Base-by-base conservation (phyloP, 2,888 invertebrate genomes). In the Coremacera marginata region DNA sequence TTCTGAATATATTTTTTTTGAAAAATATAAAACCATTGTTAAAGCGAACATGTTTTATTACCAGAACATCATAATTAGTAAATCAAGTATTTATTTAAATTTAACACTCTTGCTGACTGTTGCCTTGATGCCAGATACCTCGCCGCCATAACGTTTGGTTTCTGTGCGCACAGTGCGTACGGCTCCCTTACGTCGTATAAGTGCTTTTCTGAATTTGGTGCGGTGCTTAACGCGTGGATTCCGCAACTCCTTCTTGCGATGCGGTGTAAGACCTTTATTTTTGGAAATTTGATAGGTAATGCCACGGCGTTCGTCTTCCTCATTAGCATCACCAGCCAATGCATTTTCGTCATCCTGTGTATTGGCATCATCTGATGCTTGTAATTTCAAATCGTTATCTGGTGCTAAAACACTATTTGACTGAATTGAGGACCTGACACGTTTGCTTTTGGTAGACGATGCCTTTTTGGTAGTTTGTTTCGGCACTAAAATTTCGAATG, bases 151-250 rank as follows among this genome's bases (percentile, higher is more conserved):
- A 80, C 94, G 93, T 44, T 91, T 91, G 5, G 93, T 86, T 90
- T 99, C 98, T 78, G 92, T 95, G 80, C 96, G 92, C 2, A 95
- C 93, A 85, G 94, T 94, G 78, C 97, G 93, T 0, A 98, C 94
- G 85, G 98, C 97, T 86, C 98, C 98, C 91, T 95, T 97, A 89
- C 98, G 94, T 77, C 97, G 93, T 81, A 98, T 95, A 84, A 95
- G 92, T 0, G 98, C 98, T 89, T 97, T 98, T 79, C 95, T 93
- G 89, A 94, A 99, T 89, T 98, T 98, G 82, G 94, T 94, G 83
- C 96, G 94, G 88, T 98, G 95, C 89, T 98, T 98, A 5, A 99
- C 98, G 84, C 99, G 92, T 0, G 98, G 98, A 92, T 99, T 98
- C 80, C 97, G 92, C 83, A 94, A 93, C 86, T 97, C 97, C 89